Evolutionary conservation across 92 coral and sea anemone species (phyloP).

Genomic region (Epizoanthus stellaris): DNA sequence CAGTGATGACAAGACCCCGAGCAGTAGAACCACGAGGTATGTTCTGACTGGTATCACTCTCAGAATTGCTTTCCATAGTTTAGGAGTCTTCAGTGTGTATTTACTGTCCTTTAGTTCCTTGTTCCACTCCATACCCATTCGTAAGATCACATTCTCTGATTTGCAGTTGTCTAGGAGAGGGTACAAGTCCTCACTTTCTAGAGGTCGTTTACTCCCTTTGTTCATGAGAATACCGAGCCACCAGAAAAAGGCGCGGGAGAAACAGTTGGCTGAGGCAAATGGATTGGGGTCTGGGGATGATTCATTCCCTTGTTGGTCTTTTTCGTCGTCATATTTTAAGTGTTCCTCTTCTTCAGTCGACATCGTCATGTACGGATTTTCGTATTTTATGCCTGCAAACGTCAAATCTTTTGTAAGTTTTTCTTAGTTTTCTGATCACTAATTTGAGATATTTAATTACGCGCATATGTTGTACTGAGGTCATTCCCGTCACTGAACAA

Average conservation of each 20-base stretch:
- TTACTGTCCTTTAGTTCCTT: slow-evolving; percentile 14
- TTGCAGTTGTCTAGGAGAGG: slow-evolving; percentile 50
- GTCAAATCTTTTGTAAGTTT: too few species aligned
- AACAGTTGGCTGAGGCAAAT: slow-evolving; percentile 39
- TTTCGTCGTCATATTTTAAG: background rate
- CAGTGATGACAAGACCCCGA: slow-evolving; percentile 5
- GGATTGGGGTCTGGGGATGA: slow-evolving; percentile 19
- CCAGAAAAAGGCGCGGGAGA: slow-evolving; percentile 50
- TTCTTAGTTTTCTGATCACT: too few species aligned
- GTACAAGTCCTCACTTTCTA: slow-evolving; percentile 45
- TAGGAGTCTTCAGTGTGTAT: background rate
- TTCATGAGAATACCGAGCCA: slow-evolving; percentile 51
- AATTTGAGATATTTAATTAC: too few species aligned
- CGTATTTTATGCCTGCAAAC: too few species aligned
- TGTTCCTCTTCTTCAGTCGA: too few species aligned
- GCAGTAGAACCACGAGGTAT: background rate
- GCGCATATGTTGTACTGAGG: too few species aligned
- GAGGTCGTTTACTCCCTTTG: slow-evolving; percentile 48
- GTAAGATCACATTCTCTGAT: slow-evolving; percentile 31
- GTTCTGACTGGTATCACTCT: slow-evolving; percentile 10
- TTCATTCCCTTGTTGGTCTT: background rate
- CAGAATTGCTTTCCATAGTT: slow-evolving; percentile 51
- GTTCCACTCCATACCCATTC: slow-evolving; percentile 41
- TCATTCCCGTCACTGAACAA: too few species aligned
- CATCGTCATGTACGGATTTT: too few species aligned